These are phyloP conservation scores for Reticulitermes lucifugus DNA, from an alignment of 2,888 invertebrate genomes.

Conservation along the genomic window DNA sequence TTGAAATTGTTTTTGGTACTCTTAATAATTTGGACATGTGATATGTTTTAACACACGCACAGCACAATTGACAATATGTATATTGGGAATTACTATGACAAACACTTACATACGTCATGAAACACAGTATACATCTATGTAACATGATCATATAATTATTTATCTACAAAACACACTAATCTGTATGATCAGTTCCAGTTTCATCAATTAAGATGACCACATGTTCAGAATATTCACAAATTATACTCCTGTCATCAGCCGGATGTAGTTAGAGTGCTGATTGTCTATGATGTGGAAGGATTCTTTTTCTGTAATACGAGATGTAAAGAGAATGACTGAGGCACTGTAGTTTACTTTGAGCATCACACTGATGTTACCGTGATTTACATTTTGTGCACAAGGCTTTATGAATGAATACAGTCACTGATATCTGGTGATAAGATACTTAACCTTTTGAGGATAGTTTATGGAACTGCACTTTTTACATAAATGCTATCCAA, in stretches of 20 bases:
- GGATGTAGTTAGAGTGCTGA: background rate
- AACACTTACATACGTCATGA: no score
- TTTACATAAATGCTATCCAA: background rate
- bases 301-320: background rate
- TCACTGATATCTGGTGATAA: background rate
- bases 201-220: no score
- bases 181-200: no score
- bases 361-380: slow-evolving; percentile 6
- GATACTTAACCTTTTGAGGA: background rate
- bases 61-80: no score
- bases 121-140: no score
- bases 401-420: background rate
- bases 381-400: background rate
- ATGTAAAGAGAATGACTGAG: slow-evolving; percentile 12
- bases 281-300: slow-evolving; percentile 15
- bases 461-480: background rate
- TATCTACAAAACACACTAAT: no score
- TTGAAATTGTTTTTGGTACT: background rate
- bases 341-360: slow-evolving; percentile 6
- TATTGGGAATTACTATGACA: no score
- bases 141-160: no score
- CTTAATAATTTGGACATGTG: background rate
- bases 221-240: no score
- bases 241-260: background rate
- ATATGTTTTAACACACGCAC: background rate